Percentiles rank a stretch among this genome's conserved stretches.
phyloP scores from a whole-genome alignment of 2,113 vertebrate genomes.

The Proterorhinus semilunaris region DNA sequence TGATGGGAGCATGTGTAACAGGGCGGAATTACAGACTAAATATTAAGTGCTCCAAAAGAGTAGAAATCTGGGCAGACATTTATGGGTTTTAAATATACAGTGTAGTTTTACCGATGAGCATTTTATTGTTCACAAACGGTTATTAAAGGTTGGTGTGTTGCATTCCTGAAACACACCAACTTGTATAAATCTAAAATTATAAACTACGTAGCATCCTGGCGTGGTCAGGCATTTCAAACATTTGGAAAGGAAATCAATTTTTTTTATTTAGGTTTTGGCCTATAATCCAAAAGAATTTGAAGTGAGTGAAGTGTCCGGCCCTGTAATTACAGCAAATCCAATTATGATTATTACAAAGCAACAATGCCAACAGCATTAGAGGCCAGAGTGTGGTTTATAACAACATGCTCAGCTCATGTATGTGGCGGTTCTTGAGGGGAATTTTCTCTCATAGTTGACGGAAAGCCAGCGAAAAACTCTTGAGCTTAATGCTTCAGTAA shows the following conservation, averaged over 20 bases:
- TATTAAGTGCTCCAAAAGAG: background rate
- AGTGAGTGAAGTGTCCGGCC: background rate
- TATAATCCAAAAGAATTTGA: background rate
- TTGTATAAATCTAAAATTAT: background rate
- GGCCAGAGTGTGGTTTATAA: background rate
- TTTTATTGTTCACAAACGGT: too few relatives aligned
- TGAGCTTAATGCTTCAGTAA: constrained; percentile 7
- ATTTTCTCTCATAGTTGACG: constrained; percentile 51
- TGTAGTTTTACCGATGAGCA: too few relatives aligned
- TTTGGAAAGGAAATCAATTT: background rate
- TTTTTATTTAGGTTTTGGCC: background rate
- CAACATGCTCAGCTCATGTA: constrained; percentile 28
- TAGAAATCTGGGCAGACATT: background rate
- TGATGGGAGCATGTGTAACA: background rate
- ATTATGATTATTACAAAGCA: background rate
- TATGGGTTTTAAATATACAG: too few relatives aligned
- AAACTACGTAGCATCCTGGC: background rate
- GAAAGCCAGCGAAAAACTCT: constrained; percentile 45
- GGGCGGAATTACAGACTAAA: constrained; percentile 13
- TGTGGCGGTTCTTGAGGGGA: constrained; percentile 24
- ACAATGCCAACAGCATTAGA: background rate
- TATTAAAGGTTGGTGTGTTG: too few relatives aligned
- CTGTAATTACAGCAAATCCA: background rate
- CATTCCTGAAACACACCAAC: too few relatives aligned
- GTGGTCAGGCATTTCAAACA: background rate